These are phyloP conservation scores for Frieseomelitta varia DNA, from an alignment of 1,140 invertebrate genomes.

Conservation along the genomic window DNA sequence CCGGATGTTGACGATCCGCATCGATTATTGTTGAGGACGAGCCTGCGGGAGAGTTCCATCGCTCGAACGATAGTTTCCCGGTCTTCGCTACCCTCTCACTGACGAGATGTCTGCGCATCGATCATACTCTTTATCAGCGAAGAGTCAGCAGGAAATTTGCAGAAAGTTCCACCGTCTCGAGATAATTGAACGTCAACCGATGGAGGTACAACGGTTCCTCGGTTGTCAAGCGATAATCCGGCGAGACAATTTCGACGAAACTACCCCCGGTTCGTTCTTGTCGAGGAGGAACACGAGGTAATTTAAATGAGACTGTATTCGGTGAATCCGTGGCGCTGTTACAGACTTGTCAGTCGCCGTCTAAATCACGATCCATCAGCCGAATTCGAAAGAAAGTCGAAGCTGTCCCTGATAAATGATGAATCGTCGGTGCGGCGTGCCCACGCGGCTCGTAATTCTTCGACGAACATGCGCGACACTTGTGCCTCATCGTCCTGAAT, in stretches of 20 bases:
- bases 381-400: slow-evolving; percentile 64
- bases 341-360: slow-evolving; percentile 45
- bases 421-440: slow-evolving; percentile 37
- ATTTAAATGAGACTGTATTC: slow-evolving; percentile 23
- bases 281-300: background rate
- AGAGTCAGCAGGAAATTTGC: slow-evolving; percentile 18
- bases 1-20: slow-evolving; percentile 27
- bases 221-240: slow-evolving; percentile 21
- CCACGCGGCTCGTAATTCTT: background rate
- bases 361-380: slow-evolving; percentile 60
- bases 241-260: background rate
- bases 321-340: slow-evolving; percentile 13
- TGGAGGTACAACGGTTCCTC: background rate
- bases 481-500: background rate
- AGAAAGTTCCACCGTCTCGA: background rate
- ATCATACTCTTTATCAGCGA: slow-evolving; percentile 34
- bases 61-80: background rate
- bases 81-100: too few species aligned
- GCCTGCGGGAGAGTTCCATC: background rate
- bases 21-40: slow-evolving; percentile 29
- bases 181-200: slow-evolving; percentile 19
- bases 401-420: slow-evolving; percentile 63
- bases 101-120: slow-evolving; percentile 24
- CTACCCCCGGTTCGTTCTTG: background rate
- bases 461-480: background rate